Evolutionary conservation across 2,113 vertebrate species (phyloP).

Genomic region (Grammomys dolichurus): DNA sequence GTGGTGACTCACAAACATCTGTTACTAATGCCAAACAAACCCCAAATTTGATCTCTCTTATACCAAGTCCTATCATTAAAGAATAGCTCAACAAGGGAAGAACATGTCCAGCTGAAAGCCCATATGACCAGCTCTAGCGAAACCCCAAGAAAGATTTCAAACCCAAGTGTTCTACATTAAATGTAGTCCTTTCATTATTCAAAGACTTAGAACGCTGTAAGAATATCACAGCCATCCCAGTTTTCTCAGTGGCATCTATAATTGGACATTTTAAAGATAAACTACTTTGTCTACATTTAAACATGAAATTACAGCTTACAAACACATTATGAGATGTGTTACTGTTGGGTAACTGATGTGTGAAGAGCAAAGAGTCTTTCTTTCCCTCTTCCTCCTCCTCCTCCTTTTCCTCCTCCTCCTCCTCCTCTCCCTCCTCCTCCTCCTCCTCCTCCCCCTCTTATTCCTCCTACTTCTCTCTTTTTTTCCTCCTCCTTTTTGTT

Average conservation of each 20-base stretch:
- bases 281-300: neutral
- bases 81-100: neutral
- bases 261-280: conserved; percentile 15
- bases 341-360: neutral
- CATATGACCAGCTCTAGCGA: neutral
- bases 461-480: too few species aligned
- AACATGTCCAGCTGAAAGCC: neutral
- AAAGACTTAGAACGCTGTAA: neutral
- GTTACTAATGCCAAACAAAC: neutral
- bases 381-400: neutral
- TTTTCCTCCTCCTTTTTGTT: too few species aligned
- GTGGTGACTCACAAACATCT: neutral
- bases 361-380: neutral
- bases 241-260: neutral
- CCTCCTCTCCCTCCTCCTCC: too few species aligned
- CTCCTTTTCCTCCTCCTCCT: too few species aligned
- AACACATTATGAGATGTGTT: neutral
- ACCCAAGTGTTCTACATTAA: neutral
- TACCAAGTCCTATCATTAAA: neutral
- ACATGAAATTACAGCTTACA: neutral
- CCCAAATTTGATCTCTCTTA: neutral
- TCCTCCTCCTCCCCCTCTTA: too few species aligned
- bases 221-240: neutral
- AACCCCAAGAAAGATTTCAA: neutral
- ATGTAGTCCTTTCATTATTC: neutral